phyloP scores from a whole-genome alignment of 2,888 invertebrate genomes.

The Dicycla oo region DNA sequence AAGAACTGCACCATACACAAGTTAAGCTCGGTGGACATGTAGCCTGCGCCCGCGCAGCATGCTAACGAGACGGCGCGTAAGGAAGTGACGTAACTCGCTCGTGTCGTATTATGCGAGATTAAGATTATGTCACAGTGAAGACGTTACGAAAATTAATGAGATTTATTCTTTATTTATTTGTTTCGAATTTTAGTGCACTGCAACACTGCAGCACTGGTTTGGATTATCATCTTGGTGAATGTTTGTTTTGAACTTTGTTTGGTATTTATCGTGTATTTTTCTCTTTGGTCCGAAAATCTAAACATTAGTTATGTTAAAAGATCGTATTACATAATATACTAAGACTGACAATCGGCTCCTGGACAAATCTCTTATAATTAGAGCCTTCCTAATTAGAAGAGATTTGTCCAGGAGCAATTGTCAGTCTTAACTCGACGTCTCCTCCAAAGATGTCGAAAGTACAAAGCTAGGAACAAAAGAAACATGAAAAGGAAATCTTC shows the following conservation, averaged over 20 bases:
- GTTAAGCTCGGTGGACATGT: constrained; percentile 59
- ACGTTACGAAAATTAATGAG: constrained; percentile 52
- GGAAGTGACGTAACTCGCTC: constrained; percentile 58
- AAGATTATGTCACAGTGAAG: constrained; percentile 51
- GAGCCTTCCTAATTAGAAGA: no score
- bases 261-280: neutral
- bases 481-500: neutral
- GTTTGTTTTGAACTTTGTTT: neutral
- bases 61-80: constrained; percentile 44
- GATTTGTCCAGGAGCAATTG: neutral
- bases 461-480: no score
- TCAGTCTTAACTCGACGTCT: neutral
- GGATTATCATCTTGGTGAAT: neutral
- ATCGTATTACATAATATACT: neutral
- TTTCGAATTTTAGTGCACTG: constrained; percentile 24
- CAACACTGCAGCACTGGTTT: no score
- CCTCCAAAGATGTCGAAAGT: no score
- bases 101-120: constrained; percentile 37
- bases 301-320: neutral
- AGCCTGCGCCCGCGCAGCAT: constrained; percentile 56
- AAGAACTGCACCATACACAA: constrained; percentile 30
- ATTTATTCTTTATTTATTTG: constrained; percentile 35
- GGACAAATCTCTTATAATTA: no score
- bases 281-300: no score
- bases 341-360: no score